Evolutionary conservation across 2,888 invertebrate genomes (phyloP).

Genomic region (Tachystola acroxantha): DNA sequence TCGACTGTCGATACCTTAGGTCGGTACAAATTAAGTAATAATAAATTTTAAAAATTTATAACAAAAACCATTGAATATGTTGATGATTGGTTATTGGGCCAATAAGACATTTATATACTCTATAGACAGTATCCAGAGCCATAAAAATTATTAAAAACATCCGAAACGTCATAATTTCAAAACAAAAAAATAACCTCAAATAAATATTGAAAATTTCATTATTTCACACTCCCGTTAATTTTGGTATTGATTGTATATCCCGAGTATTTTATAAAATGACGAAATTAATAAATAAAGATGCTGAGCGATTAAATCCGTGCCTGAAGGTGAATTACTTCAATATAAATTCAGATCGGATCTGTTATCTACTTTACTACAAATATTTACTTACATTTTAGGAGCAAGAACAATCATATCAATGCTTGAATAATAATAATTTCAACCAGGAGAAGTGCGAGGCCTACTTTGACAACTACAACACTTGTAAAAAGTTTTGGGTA

Average conservation of each 20-base stretch:
- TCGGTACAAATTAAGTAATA: too few relatives aligned
- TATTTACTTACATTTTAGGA: conserved; percentile 75
- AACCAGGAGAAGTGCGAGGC: conserved; percentile 81
- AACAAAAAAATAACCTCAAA: background rate
- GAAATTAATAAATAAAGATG: conserved; percentile 45
- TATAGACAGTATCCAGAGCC: too few relatives aligned
- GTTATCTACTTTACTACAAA: background rate
- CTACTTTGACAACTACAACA: conserved; percentile 87
- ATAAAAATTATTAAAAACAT: too few relatives aligned
- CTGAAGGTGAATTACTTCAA: conserved; percentile 37
- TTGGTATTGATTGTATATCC: background rate
- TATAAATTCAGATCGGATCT: background rate
- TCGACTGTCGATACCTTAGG: too few relatives aligned
- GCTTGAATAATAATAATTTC: conserved; percentile 83
- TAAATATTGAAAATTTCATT: background rate
- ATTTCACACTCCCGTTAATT: too few relatives aligned
- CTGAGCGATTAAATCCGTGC: conserved; percentile 59
- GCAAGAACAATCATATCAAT: conserved; percentile 83
- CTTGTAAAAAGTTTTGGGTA: conserved; percentile 92
- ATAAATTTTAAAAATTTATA: too few relatives aligned
- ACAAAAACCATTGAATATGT: too few relatives aligned
- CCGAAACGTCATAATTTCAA: too few relatives aligned
- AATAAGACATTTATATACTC: too few relatives aligned
- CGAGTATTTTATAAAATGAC: conserved; percentile 28
- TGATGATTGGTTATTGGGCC: too few relatives aligned